Conservation (phyloP, 2,113 vertebrate genomes). For the Megalops atlanticus region DNA sequence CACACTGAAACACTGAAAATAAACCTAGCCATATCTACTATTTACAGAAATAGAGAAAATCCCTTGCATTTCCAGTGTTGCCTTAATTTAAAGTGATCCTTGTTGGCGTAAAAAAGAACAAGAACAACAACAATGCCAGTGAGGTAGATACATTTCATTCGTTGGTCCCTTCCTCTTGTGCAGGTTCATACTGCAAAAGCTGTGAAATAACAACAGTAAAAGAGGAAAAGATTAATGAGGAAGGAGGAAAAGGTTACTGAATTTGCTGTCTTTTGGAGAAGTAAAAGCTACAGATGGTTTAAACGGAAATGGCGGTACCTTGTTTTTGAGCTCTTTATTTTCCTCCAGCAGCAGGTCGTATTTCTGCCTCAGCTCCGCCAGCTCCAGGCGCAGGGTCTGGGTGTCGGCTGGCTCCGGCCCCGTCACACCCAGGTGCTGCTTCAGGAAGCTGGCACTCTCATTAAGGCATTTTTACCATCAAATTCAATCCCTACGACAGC, state of each 20-base stretch:
- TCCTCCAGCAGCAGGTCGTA: conserved; percentile 85
- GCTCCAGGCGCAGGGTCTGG: conserved; percentile 80
- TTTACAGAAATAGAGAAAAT: conserved; percentile 21
- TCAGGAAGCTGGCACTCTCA: conserved; percentile 80
- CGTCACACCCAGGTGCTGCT: conserved; percentile 82
- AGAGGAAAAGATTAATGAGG: too few relatives aligned
- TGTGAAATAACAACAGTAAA: conserved; percentile 65
- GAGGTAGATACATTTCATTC: conserved; percentile 67
- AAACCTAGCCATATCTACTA: background rate
- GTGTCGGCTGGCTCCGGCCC: conserved; percentile 78
- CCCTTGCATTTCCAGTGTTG: conserved; percentile 13
- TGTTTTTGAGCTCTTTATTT: conserved; percentile 84
- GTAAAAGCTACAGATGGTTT: too few relatives aligned
- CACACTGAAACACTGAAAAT: background rate
- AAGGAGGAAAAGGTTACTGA: background rate
- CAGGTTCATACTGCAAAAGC: conserved; percentile 81
- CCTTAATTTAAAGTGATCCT: background rate
- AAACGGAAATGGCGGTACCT: too few relatives aligned
- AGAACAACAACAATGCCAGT: background rate
- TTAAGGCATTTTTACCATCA: conserved; percentile 42
- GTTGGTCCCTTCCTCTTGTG: conserved; percentile 77
- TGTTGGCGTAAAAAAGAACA: background rate
- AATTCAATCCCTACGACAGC: too few relatives aligned
- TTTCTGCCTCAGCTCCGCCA: conserved; percentile 85
- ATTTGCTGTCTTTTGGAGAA: background rate